Evolutionary conservation across 2,113 vertebrate species (phyloP), one percentile per base, ranked within the genome.

Genomic region (human (Homo sapiens)): DNA sequence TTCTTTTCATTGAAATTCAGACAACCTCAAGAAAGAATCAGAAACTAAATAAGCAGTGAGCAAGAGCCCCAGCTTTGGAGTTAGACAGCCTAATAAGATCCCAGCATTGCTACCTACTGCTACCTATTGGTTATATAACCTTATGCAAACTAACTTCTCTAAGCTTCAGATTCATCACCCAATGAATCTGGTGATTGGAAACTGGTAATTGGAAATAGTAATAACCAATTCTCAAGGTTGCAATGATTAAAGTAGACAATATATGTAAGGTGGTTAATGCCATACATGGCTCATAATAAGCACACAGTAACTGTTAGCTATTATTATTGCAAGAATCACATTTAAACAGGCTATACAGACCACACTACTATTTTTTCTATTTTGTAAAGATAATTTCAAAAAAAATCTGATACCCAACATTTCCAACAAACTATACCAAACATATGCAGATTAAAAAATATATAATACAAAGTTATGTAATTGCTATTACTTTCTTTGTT

Each of bases 1-100:
- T 89, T 85, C 76, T 89, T 92, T 87, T 93, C 38, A 80, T 2
- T 93, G 48, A 82, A 90, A 93, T 85, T 94, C 57, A 80, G 11
- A 91, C 18, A 90, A 83, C 20, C 40, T 86, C 52, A 76, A 87
- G 22, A 92, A 91, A 90, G 22, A 78, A 59, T 57, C 30, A 87
- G 23, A 93, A 87, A 82, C 35, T 76, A 90, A 64, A 40, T 23
- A 70, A 83, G n/a, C 12, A 94, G 13, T 20, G 3, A 87, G 64
- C 75, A 89, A 72, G 3, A 87, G 32, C 7, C 43, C 72, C 90
- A 61, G 25, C 3, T 75, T 40, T 93, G 18, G 3, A 93, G 43
- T 83, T 27, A 93, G 48, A 50, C 8, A 90, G 20, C 30, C 75
- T 61, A 35, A 87, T n/a, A 20, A 6, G 13, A 84, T 76, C n/a